phyloP scores from a whole-genome alignment of 2,113 vertebrate genomes.

The Platycercus adscitus region DNA sequence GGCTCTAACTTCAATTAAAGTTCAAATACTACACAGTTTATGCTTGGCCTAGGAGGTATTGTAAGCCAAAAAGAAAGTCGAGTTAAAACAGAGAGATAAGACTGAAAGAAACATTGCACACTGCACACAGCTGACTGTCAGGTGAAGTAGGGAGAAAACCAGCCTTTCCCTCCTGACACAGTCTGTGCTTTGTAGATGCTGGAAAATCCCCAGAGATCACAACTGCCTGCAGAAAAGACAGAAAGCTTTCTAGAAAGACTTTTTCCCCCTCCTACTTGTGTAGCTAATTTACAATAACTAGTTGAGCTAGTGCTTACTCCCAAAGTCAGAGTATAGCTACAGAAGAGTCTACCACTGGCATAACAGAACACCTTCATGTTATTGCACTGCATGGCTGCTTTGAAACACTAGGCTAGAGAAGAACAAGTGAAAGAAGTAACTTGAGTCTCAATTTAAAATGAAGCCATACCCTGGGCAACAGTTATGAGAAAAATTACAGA shows the following conservation, averaged over 20 bases:
- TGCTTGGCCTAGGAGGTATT: neutral
- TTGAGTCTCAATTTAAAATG: neutral
- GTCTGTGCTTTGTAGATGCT: too few species aligned
- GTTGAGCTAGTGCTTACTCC: neutral
- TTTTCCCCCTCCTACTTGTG: rapidly evolving
- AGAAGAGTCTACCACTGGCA: neutral
- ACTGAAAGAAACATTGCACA: neutral
- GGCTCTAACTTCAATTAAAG: neutral
- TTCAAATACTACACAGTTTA: neutral
- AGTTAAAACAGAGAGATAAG: neutral
- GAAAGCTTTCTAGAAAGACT: neutral
- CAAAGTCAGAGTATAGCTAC: neutral
- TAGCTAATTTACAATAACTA: neutral
- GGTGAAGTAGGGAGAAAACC: neutral
- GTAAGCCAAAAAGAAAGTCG: neutral
- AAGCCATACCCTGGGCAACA: neutral
- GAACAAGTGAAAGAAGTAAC: neutral
- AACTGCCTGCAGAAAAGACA: neutral
- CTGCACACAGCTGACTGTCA: neutral
- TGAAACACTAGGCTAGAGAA: neutral
- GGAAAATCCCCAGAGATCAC: neutral
- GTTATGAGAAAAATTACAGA: neutral
- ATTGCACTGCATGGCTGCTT: rapidly evolving
- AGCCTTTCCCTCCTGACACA: neutral
- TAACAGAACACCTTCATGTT: neutral